Evolutionary conservation across 2,888 invertebrate species (phyloP), one percentile per base, ranked within the genome.

Genomic region (Morpho helenor): DNA sequence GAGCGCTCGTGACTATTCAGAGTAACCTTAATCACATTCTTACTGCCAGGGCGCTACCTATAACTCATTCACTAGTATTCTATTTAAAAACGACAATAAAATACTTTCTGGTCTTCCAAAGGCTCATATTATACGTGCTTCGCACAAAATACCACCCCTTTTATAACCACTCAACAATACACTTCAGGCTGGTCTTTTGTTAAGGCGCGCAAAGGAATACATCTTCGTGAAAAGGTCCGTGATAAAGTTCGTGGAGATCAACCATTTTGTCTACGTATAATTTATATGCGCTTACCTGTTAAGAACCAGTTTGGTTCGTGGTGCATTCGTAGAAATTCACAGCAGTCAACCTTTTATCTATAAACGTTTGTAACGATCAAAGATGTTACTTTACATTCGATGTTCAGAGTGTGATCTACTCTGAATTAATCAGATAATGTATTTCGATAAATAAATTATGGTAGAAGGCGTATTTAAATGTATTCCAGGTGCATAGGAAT

Each of bases 231-330:
- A 81, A 80, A 81, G 80, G 72, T 57, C 55, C 52, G 72, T 77
- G 74, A 79, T 80, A 78, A 84, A 83, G 80, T 79, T 77, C 73
- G 75, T 77, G 76, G 66, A 68, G 69, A 67, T 64, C 66, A 67
- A 63, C 68, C 73, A 76, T 78, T 82, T 84, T 79, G 81, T 84
- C 86, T 86, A 85, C 82, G 79, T 82, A 85, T 84, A 84, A 87
- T 82, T 85, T 86, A 85, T 82, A 56, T 77, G 78, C 78, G 81
- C 69, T 76, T 88, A 87, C 89, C 88, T 89, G 88, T 74, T 47
- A 78, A 72, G 79, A 81, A 89, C 89, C 84, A 77, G 89, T 89
- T 89, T 80, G 72, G 70, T 70, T 66, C 63, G 68, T 63, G 31
- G 31, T 5, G 75, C 68, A 71, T 84, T 82, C 81, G 77, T 78